phyloP scores from a whole-genome alignment of 2,113 vertebrate genomes.

The Nerophis lumbriciformis region DNA sequence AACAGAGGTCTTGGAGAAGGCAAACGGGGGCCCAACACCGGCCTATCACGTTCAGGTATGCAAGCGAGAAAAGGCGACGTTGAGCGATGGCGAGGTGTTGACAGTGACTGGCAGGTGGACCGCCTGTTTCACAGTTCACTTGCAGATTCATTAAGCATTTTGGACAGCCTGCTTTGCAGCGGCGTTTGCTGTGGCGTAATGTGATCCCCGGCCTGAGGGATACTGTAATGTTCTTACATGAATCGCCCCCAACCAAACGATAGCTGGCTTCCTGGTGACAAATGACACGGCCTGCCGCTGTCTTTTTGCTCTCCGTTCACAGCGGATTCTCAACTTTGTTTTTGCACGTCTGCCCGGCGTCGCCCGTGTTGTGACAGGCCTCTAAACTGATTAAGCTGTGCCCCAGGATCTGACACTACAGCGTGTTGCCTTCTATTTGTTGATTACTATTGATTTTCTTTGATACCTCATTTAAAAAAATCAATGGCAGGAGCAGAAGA shows the following conservation, averaged over 20 bases:
- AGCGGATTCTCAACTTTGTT: constrained; percentile 78
- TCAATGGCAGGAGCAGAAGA: constrained; percentile 85
- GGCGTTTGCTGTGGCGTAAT: constrained; percentile 42
- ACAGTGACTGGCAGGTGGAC: constrained; percentile 64
- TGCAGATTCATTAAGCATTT: constrained; percentile 67
- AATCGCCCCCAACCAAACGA: constrained; percentile 32
- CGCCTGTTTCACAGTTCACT: constrained; percentile 66
- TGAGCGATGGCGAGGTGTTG: constrained; percentile 62
- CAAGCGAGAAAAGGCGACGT: constrained; percentile 31
- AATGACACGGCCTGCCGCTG: constrained; percentile 74
- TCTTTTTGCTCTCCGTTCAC: constrained; percentile 69
- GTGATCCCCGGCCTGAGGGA: constrained; percentile 48
- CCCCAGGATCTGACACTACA: constrained; percentile 82
- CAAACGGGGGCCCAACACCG: constrained; percentile 20
- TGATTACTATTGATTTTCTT: constrained; percentile 99
- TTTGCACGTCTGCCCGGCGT: constrained; percentile 49
- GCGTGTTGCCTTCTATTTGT: constrained; percentile 91
- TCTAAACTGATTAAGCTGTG: constrained; percentile 83
- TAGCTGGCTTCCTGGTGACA: constrained; percentile 49
- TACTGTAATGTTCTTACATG: constrained; percentile 62
- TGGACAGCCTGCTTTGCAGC: constrained; percentile 58
- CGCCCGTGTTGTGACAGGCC: constrained; percentile 82
- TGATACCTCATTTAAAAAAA: constrained; percentile 97
- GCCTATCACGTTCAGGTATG: constrained; percentile 56
- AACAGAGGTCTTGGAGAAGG: constrained; percentile 22